Percentiles rank a stretch among this genome's conserved stretches.
Evolutionary conservation across 2,113 vertebrate genomes (phyloP).

Genomic region (Coptodon rendalli): DNA sequence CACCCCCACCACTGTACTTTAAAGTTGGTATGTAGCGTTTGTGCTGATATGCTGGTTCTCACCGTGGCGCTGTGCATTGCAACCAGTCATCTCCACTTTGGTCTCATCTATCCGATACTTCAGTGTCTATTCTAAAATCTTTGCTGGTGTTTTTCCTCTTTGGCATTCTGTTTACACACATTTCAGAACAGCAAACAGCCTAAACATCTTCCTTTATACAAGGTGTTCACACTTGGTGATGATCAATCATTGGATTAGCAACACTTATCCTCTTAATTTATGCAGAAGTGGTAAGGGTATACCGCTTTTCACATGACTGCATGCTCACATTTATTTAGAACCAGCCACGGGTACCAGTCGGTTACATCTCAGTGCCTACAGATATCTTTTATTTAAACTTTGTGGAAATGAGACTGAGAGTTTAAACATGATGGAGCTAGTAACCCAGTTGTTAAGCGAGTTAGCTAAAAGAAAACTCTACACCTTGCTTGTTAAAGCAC

Average conservation of each 20-base stretch:
- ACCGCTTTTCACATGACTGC: background rate
- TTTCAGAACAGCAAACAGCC: background rate
- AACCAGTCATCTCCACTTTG: background rate
- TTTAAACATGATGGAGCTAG: background rate
- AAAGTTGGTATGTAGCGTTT: background rate
- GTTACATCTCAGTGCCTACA: background rate
- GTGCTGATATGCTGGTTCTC: background rate
- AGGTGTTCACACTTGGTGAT: background rate
- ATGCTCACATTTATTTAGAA: background rate
- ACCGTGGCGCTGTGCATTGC: rapidly evolving
- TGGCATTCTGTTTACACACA: background rate
- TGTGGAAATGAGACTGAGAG: background rate
- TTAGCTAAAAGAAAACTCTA: background rate
- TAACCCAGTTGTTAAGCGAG: rapidly evolving
- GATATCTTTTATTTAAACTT: background rate
- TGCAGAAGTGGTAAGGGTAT: background rate
- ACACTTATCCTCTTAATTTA: background rate
- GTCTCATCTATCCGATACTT: background rate
- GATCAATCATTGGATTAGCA: background rate
- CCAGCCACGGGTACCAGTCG: background rate
- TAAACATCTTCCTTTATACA: background rate
- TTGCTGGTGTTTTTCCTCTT: background rate
- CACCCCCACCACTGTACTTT: background rate
- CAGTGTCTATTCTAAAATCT: background rate
- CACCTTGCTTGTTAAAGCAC: background rate